Conservation (phyloP, 2,888 invertebrate genomes). For the Sminthurides aquaticus region DNA sequence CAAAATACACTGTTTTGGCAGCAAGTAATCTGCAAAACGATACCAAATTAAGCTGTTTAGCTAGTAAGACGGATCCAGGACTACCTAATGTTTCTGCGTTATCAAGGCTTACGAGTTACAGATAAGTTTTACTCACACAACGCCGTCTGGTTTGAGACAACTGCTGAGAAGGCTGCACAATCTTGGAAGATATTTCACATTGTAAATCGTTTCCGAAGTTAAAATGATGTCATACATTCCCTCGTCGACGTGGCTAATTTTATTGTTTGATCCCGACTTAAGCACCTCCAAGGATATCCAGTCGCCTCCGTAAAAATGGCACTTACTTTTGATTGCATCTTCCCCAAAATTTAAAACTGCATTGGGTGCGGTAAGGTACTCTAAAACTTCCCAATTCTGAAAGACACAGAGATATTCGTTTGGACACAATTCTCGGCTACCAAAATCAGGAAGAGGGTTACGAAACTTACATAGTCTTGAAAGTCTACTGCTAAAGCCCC, state of each 20-base stretch:
- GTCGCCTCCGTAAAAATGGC: slow-evolving; percentile 60
- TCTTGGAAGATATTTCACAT: slow-evolving; percentile 68
- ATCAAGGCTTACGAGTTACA: too few relatives aligned
- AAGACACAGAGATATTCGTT: slow-evolving; percentile 44
- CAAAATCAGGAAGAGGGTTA: too few relatives aligned
- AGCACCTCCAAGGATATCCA: slow-evolving; percentile 58
- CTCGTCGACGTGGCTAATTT: slow-evolving; percentile 44
- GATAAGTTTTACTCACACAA: slow-evolving; percentile 56
- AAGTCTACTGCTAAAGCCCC: slow-evolving; percentile 65
- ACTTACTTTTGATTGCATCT: slow-evolving; percentile 47
- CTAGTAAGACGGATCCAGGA: too few relatives aligned
- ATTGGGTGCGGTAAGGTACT: slow-evolving; percentile 73
- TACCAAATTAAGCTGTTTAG: slow-evolving; percentile 24
- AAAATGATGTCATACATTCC: slow-evolving; percentile 73
- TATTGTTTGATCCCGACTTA: slow-evolving; percentile 45
- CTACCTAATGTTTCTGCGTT: too few relatives aligned
- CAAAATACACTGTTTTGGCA: slow-evolving; percentile 89
- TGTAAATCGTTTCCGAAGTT: slow-evolving; percentile 90
- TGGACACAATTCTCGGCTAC: neutral
- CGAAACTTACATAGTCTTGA: slow-evolving; percentile 84
- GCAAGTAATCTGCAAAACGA: slow-evolving; percentile 61
- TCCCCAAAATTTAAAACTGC: slow-evolving; percentile 50
- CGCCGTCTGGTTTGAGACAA: slow-evolving; percentile 57
- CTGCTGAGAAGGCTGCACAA: slow-evolving; percentile 61
- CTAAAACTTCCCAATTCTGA: slow-evolving; percentile 77